These are phyloP conservation scores for Arion vulgaris DNA, from an alignment of 1,140 invertebrate species.

Conservation along the genomic window DNA sequence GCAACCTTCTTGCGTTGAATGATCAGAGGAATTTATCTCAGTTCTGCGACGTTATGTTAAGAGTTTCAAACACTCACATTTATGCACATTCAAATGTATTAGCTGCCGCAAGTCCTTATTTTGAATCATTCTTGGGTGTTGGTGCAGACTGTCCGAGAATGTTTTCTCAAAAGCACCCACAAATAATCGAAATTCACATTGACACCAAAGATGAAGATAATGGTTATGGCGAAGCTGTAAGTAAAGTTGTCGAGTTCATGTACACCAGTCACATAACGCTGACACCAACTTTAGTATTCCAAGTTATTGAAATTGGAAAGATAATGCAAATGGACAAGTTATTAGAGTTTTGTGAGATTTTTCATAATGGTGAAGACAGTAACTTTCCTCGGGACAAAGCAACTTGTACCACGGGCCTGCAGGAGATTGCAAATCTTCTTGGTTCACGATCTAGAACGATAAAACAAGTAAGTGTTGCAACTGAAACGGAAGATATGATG, in stretches of 20 bases:
- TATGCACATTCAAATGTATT: slow-evolving; percentile 72
- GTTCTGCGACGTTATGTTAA: slow-evolving; percentile 72
- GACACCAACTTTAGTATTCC: slow-evolving; percentile 49
- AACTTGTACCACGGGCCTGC: slow-evolving; percentile 23
- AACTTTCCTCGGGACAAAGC: slow-evolving; percentile 27
- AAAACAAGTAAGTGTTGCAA: slow-evolving; percentile 37
- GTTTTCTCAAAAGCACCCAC: slow-evolving; percentile 67
- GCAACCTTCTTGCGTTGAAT: slow-evolving; percentile 56
- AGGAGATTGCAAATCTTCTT: slow-evolving; percentile 29
- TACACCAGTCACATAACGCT: slow-evolving; percentile 67
- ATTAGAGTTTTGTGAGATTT: slow-evolving; percentile 54
- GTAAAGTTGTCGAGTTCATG: slow-evolving; percentile 69
- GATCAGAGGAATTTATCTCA: slow-evolving; percentile 61
- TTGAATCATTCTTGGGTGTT: slow-evolving; percentile 64
- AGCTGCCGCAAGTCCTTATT: slow-evolving; percentile 70
- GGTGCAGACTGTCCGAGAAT: slow-evolving; percentile 58
- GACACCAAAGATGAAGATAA: slow-evolving; percentile 54
- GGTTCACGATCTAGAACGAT: slow-evolving; percentile 28
- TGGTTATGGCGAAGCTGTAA: slow-evolving; percentile 61
- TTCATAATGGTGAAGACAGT: slow-evolving; percentile 45
- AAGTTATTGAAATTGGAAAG: slow-evolving; percentile 67
- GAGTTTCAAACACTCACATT: slow-evolving; percentile 65
- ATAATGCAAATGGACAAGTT: slow-evolving; percentile 64
- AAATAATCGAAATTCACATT: slow-evolving; percentile 71
- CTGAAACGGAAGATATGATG: slow-evolving; percentile 42